Conservation (phyloP, 2,888 invertebrate genomes). For the Pycnomerus fuliginosus region DNA sequence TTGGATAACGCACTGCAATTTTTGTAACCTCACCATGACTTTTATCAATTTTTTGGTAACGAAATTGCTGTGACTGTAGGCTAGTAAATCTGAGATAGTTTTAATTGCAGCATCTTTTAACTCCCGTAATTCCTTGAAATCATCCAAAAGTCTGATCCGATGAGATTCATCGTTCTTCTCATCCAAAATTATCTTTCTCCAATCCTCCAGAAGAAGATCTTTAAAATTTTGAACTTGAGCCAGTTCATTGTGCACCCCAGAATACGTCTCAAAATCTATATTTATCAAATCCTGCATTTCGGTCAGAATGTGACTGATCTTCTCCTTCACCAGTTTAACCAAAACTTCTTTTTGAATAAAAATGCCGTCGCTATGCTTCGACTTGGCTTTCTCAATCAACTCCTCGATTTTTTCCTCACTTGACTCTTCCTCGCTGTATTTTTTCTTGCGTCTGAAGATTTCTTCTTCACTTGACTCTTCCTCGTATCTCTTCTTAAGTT, state of each 20-base stretch:
- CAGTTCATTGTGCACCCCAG: conserved; percentile 39
- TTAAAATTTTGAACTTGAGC: conserved; percentile 43
- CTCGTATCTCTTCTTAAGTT: conserved; percentile 8
- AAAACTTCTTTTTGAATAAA: conserved; percentile 29
- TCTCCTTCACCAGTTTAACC: conserved; percentile 40
- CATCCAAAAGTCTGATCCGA: conserved; percentile 38
- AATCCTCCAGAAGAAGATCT: conserved; percentile 39
- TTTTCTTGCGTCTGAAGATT: no score
- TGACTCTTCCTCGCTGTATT: conserved; percentile 24
- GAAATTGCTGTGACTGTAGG: conserved; percentile 35
- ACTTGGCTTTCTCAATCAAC: conserved; percentile 37
- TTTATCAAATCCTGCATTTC: conserved; percentile 43
- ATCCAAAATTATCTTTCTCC: conserved; percentile 41
- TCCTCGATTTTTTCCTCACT: conserved; percentile 36
- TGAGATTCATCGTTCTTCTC: conserved; percentile 37
- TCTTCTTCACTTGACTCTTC: not conserved
- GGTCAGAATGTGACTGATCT: conserved; percentile 38
- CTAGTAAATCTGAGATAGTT: conserved; percentile 32
- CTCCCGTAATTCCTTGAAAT: conserved; percentile 42
- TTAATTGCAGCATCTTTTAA: conserved; percentile 36
- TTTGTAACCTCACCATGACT: conserved; percentile 43
- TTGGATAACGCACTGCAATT: conserved; percentile 43
- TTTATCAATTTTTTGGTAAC: conserved; percentile 41
- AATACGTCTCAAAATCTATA: conserved; percentile 40
- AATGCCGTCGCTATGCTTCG: conserved; percentile 24